Conservation (phyloP, 2,797 vertebrate genomes). For the Poeciliopsis gracilis region DNA sequence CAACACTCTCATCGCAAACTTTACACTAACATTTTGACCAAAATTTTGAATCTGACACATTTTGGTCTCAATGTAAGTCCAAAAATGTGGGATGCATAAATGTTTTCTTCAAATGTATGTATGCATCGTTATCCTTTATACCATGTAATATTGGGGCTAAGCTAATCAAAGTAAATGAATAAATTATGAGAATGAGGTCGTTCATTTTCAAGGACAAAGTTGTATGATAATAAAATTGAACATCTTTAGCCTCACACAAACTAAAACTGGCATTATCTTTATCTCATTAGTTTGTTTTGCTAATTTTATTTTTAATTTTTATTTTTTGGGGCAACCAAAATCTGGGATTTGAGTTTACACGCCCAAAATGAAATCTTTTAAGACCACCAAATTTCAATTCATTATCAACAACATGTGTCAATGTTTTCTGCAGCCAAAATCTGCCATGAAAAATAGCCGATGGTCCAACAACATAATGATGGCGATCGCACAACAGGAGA, state of each 20-base stretch:
- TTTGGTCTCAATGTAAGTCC: background rate
- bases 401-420: constrained; percentile 6
- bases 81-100: too few species aligned
- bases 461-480: background rate
- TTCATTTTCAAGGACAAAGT: too few species aligned
- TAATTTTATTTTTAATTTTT: background rate
- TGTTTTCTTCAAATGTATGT: background rate
- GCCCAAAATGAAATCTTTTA: constrained; percentile 9
- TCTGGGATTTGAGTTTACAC: background rate
- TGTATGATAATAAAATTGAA: too few species aligned
- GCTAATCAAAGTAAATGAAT: too few species aligned
- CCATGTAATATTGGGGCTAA: too few species aligned
- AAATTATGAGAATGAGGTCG: too few species aligned
- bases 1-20: background rate
- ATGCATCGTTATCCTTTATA: background rate
- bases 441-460: background rate
- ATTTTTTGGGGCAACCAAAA: background rate
- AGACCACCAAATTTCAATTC: background rate
- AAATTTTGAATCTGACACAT: background rate
- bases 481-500: background rate
- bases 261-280: background rate
- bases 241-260: background rate
- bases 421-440: background rate
- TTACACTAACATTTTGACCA: too few species aligned
- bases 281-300: background rate